A percentile compares a stretch with the other conserved stretches of the same genome.
These are phyloP conservation scores for Nibea albiflora DNA, from an alignment of 2,113 vertebrate species.

Conservation along the genomic window DNA sequence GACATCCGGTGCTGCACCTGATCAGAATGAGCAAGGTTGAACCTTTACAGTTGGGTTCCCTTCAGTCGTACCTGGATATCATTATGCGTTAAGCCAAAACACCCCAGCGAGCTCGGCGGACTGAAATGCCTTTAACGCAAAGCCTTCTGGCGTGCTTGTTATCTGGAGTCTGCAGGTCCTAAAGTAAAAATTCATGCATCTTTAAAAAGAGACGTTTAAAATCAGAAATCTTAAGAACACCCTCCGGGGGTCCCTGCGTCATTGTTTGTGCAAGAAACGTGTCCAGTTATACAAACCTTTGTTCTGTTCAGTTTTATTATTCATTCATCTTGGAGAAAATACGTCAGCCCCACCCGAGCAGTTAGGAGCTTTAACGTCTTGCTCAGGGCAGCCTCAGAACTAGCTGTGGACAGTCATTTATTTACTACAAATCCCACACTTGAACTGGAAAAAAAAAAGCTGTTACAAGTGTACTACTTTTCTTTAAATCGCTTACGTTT, in stretches of 20 bases:
- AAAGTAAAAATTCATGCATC: background rate
- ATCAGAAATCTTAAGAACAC: slow-evolving; percentile 6
- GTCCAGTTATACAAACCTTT: slow-evolving; percentile 21
- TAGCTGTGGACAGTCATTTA: slow-evolving; percentile 19
- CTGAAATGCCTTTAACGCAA: slow-evolving; percentile 41
- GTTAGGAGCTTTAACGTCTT: slow-evolving; percentile 20
- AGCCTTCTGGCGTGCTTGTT: slow-evolving; percentile 46
- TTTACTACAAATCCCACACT: slow-evolving; percentile 11
- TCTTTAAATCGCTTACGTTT: background rate
- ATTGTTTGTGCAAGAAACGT: slow-evolving; percentile 1
- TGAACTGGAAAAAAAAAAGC: slow-evolving; percentile 5
- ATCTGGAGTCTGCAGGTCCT: slow-evolving; percentile 55
- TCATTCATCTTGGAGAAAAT: slow-evolving; percentile 49
- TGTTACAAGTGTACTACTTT: background rate
- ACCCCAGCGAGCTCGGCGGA: slow-evolving; percentile 61
- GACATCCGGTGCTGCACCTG: background rate
- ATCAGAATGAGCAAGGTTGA: slow-evolving; percentile 33
- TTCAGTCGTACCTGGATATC: slow-evolving; percentile 47
- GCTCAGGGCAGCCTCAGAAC: slow-evolving; percentile 11
- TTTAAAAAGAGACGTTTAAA: slow-evolving; percentile 5
- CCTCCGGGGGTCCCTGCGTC: background rate
- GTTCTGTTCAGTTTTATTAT: slow-evolving; percentile 40
- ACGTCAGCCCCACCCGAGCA: slow-evolving; percentile 26
- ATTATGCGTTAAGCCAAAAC: slow-evolving; percentile 61
- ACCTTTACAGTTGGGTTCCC: slow-evolving; percentile 28